These are phyloP conservation scores for Leiothrix lutea DNA, from an alignment of 2,113 vertebrate genomes.

Conservation along the genomic window DNA sequence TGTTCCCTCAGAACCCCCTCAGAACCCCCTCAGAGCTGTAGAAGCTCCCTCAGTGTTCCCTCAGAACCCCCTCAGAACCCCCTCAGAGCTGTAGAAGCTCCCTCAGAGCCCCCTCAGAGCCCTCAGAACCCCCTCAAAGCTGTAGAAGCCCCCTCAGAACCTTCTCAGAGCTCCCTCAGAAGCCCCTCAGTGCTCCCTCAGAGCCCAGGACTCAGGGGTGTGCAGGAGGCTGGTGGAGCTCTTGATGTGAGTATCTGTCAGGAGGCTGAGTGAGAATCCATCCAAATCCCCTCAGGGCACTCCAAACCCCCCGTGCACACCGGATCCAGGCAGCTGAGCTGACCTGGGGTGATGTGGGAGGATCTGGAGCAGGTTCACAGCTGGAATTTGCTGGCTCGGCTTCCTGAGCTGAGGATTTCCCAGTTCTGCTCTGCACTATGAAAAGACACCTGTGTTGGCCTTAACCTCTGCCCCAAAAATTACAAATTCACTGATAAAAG, in stretches of 20 bases:
- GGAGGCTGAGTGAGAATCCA: neutral
- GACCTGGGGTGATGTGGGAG: accelerated
- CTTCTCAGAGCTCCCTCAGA: too few relatives aligned
- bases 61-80: too few relatives aligned
- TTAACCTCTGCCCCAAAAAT: neutral
- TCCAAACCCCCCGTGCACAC: accelerated
- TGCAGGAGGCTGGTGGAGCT: slow-evolving; percentile 95
- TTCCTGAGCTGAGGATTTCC: neutral
- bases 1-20: too few relatives aligned
- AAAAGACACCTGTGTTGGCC: neutral
- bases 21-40: too few relatives aligned
- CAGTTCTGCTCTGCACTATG: accelerated
- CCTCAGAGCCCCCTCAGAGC: too few relatives aligned
- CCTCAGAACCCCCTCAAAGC: too few relatives aligned
- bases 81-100: too few relatives aligned
- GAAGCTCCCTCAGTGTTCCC: too few relatives aligned
- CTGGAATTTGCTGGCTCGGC: neutral
- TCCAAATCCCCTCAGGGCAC: accelerated
- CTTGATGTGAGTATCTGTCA: slow-evolving; percentile 84
- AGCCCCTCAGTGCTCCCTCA: too few relatives aligned
- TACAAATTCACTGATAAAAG: accelerated
- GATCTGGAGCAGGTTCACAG: neutral
- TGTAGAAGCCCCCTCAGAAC: too few relatives aligned
- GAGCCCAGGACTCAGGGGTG: slow-evolving; percentile 85
- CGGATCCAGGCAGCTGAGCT: neutral